Conservation (phyloP, 2,113 vertebrate genomes). For the Amphilophus citrinellus region DNA sequence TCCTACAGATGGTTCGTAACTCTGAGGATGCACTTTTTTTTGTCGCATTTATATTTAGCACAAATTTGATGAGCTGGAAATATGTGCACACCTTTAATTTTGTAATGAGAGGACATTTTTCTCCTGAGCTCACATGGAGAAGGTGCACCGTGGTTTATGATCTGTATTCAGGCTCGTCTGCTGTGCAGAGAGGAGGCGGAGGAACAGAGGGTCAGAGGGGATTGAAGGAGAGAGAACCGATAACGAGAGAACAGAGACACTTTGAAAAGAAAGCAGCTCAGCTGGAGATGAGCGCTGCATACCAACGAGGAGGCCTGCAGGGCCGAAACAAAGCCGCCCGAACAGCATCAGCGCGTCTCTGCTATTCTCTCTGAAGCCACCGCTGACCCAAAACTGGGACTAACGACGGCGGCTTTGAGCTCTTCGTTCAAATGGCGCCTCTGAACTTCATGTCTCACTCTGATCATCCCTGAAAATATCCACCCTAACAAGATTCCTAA, state of each 20-base stretch:
- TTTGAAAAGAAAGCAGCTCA: constrained; percentile 23
- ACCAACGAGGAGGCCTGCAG: constrained; percentile 40
- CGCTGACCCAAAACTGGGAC: background rate
- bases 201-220: constrained; percentile 18
- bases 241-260: constrained; percentile 25
- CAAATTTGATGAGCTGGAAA: fast-evolving
- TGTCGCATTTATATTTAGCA: fast-evolving
- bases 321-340: constrained; percentile 1
- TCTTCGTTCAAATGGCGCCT: background rate
- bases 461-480: background rate
- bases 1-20: background rate
- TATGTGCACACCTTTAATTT: background rate
- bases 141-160: background rate
- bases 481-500: background rate
- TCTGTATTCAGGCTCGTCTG: constrained; percentile 40
- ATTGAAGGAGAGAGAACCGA: constrained; percentile 12
- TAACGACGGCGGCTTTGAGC: background rate
- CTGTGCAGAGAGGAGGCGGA: background rate
- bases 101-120: background rate
- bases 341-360: constrained; percentile 3
- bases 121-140: background rate
- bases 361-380: constrained; percentile 30
- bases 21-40: background rate
- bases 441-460: background rate
- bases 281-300: constrained; percentile 26